A percentile compares a stretch with the other conserved stretches of the same genome.
These are phyloP conservation scores for Ophion costatus DNA, from an alignment of 2,888 invertebrate species.

Conservation along the genomic window DNA sequence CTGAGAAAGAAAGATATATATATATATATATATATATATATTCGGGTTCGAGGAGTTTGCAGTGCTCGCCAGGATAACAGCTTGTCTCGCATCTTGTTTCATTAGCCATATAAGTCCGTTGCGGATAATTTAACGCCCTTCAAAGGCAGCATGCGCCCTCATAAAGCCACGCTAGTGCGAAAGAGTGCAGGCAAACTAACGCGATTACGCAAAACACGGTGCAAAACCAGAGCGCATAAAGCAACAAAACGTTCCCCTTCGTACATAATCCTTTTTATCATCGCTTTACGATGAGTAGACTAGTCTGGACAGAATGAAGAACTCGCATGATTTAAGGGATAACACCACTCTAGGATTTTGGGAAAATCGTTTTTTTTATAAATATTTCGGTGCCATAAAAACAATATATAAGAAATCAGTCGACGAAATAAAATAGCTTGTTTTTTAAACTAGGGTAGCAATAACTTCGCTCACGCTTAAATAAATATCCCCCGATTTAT, in stretches of 20 bases:
- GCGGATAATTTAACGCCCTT: conserved; percentile 65
- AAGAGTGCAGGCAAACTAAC: conserved; percentile 39
- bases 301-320: conserved; percentile 8
- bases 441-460: too few species aligned
- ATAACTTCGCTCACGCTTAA: too few species aligned
- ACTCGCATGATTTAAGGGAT: conserved; percentile 14
- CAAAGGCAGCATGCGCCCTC: conserved; percentile 58
- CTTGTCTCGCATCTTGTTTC: conserved; percentile 62
- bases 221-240: conserved; percentile 36
- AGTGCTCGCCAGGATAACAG: conserved; percentile 51
- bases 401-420: too few species aligned
- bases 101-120: conserved; percentile 67
- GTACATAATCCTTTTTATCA: conserved; percentile 36
- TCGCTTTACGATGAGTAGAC: conserved; percentile 31
- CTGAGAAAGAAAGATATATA: background rate
- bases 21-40: background rate
- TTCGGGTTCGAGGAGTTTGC: conserved; percentile 19
- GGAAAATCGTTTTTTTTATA: too few species aligned
- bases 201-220: conserved; percentile 19
- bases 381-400: too few species aligned
- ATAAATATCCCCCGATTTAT: too few species aligned
- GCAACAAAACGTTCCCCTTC: conserved; percentile 33
- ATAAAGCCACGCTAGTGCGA: conserved; percentile 56
- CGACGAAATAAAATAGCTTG: too few species aligned
- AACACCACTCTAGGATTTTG: too few species aligned